These are phyloP conservation scores for Coreoperca whiteheadi DNA, from an alignment of 2,113 vertebrate genomes.

Conservation along the genomic window DNA sequence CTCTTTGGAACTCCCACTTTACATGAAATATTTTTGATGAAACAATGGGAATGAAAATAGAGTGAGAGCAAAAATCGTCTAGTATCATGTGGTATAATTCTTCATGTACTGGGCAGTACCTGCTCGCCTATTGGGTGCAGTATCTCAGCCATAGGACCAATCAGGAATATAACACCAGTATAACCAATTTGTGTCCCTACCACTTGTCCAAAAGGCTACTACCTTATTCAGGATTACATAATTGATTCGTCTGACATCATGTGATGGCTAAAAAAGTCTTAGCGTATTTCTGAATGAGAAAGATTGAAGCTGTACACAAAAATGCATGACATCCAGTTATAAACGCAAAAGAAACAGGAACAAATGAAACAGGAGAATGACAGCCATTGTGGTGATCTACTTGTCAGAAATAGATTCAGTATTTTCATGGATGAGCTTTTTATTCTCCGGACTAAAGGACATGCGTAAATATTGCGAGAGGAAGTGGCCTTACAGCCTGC, in stretches of 20 bases:
- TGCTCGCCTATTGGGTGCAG: background rate
- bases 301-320: background rate
- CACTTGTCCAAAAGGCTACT: background rate
- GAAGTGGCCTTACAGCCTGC: background rate
- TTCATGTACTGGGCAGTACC: background rate
- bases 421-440: constrained; percentile 18
- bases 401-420: background rate
- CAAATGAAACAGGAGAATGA: background rate
- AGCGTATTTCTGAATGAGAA: background rate
- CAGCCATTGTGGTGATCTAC: background rate
- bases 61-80: background rate
- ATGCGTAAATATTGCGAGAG: background rate
- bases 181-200: background rate
- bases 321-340: background rate
- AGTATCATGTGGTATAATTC: background rate
- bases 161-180: background rate
- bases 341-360: background rate
- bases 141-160: background rate
- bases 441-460: background rate
- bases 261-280: no score
- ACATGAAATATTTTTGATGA: constrained; percentile 56
- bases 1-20: constrained; percentile 10
- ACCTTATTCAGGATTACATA: background rate
- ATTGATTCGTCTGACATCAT: background rate
- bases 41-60: constrained; percentile 23